phyloP scores from a whole-genome alignment of 1,140 invertebrate genomes.

The Amyelois transitella region DNA sequence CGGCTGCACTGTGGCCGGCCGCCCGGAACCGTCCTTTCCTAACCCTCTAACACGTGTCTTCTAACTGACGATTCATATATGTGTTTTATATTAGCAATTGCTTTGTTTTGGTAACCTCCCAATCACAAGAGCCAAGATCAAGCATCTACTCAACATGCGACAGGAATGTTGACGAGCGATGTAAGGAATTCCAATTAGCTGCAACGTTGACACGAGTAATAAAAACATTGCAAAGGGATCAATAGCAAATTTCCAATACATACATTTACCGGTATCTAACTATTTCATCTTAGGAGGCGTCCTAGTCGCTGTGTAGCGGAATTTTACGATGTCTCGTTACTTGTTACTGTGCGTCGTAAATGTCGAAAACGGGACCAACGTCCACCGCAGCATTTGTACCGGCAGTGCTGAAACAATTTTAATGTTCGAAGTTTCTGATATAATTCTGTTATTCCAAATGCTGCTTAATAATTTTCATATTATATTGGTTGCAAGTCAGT shows the following conservation, averaged over 20 bases:
- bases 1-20: conserved; percentile 20
- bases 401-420: neutral
- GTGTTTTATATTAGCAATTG: neutral
- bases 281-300: neutral
- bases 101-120: neutral
- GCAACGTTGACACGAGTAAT: neutral
- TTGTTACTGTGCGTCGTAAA: conserved; percentile 2
- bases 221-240: neutral
- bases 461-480: neutral
- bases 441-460: neutral
- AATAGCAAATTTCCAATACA: neutral
- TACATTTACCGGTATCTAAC: neutral
- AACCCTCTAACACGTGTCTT: conserved; percentile 15
- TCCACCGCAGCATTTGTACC: neutral
- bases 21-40: conserved; percentile 25
- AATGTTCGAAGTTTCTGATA: conserved; percentile 1
- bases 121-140: neutral
- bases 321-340: conserved; percentile 3
- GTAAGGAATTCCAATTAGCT: neutral
- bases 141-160: neutral
- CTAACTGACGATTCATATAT: neutral
- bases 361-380: conserved; percentile 1
- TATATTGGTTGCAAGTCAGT: neutral
- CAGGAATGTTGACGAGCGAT: neutral
- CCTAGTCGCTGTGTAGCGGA: neutral